Conservation (phyloP, 2,113 vertebrate species). For the Larimichthys crocea region DNA sequence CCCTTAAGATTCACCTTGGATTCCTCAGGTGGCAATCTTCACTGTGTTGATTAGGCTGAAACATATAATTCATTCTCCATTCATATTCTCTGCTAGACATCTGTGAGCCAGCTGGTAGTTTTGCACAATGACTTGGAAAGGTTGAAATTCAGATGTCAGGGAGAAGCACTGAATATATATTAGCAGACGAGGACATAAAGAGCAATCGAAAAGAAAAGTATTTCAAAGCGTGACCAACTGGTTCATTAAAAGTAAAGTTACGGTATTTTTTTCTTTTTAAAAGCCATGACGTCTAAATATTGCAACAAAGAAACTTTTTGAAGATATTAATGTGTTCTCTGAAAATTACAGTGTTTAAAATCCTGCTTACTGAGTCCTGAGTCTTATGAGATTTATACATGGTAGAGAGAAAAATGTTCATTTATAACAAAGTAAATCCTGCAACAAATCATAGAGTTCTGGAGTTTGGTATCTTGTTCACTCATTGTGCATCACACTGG, state of each 20-base stretch:
- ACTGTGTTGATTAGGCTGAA: constrained; percentile 29
- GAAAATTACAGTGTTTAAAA: background rate
- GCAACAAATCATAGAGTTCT: background rate
- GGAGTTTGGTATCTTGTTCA: too few relatives aligned
- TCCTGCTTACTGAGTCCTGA: background rate
- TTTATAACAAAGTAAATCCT: background rate
- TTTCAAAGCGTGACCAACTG: background rate
- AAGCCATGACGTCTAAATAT: background rate
- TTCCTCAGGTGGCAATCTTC: constrained; percentile 14
- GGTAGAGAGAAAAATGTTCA: background rate
- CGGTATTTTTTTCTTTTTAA: background rate
- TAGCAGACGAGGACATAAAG: constrained; percentile 27
- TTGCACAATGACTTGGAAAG: constrained; percentile 26
- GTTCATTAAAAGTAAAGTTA: constrained; percentile 32
- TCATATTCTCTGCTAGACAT: constrained; percentile 24
- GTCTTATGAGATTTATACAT: background rate
- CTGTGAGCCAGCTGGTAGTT: constrained; percentile 35
- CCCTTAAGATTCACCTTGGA: constrained; percentile 49
- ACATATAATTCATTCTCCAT: constrained; percentile 44
- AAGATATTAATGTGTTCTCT: background rate
- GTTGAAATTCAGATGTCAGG: constrained; percentile 55
- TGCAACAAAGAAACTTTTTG: background rate
- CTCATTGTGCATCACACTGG: too few relatives aligned
- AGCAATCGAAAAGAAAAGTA: constrained; percentile 27
- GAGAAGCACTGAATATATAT: constrained; percentile 51